Conservation (phyloP, 2,113 vertebrate species). For the Takifugu flavidus region DNA sequence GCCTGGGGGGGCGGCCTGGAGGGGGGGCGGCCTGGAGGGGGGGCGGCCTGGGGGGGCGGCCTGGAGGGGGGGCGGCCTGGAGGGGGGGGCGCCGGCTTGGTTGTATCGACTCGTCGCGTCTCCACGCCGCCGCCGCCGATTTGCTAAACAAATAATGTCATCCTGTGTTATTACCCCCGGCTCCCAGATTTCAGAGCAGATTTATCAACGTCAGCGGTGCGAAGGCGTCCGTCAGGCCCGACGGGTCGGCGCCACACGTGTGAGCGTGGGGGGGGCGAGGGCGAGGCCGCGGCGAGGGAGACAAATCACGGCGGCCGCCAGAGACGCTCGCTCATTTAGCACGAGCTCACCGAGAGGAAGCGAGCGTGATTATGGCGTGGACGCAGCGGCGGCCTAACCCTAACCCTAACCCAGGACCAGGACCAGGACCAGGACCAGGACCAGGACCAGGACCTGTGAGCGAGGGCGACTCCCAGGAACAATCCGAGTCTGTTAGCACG, state of each 20-base stretch:
- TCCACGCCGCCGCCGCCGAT: slow-evolving; percentile 75
- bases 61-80: too few relatives aligned
- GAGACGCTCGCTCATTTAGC: slow-evolving; percentile 69
- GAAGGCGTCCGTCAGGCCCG: slow-evolving; percentile 70
- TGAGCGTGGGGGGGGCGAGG: slow-evolving; percentile 39
- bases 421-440: slow-evolving; percentile 17
- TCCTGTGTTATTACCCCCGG: slow-evolving; percentile 83
- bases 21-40: slow-evolving; percentile 3
- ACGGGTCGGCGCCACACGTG: slow-evolving; percentile 76
- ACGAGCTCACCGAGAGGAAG: slow-evolving; percentile 67
- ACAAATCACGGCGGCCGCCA: slow-evolving; percentile 63
- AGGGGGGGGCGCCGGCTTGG: too few relatives aligned
- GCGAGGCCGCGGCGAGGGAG: slow-evolving; percentile 26
- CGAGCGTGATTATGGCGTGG: slow-evolving; percentile 65
- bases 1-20: not conserved
- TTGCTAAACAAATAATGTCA: slow-evolving; percentile 94
- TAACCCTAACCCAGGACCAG: too few relatives aligned
- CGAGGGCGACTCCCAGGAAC: slow-evolving; percentile 50
- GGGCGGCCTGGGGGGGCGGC: not conserved
- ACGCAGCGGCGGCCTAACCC: slow-evolving; percentile 44
- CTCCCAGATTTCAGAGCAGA: slow-evolving; percentile 90
- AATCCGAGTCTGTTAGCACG: slow-evolving; percentile 64
- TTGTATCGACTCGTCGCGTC: slow-evolving; percentile 75
- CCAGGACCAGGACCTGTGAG: slow-evolving; percentile 21
- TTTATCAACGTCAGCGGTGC: slow-evolving; percentile 86